Evolutionary conservation across 2,113 vertebrate genomes (phyloP), one percentile per base, ranked within the genome.

Genomic region (Oceanodroma tethys): DNA sequence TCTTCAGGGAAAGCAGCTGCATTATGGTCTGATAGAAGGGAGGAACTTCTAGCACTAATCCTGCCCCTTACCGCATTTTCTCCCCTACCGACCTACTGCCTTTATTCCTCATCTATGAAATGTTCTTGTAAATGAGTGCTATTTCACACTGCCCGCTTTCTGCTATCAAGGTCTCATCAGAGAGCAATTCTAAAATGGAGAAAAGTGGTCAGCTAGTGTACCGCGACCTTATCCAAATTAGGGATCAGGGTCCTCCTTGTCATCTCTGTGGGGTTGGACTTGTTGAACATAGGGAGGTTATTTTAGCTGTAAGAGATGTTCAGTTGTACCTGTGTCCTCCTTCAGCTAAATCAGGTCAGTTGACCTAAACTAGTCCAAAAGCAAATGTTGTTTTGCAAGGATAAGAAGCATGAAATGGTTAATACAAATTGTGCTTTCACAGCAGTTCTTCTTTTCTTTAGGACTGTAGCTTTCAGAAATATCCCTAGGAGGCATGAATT

Each of bases 81-180:
- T 74, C 38, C 40, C 21, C 16, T 94, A 29, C 55, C 18, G 43
- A 71, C 36, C 79, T 40, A 56, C 80, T 48, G 72, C 32, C 63
- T 88, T 93, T 93, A 71, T 83, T 86, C 59, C 50, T 94, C 42
- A 40, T 62, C 50, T 71, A 36, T 7, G 26, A 63, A 81, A 93
- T 52, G 32, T 13, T 86, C 86, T 89, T 89, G 63, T 62, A 91
- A 89, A 94, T 52, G 76, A 96, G 42, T 38, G 26, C n/a, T 84
- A 38, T 93, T 95, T 93, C 90, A 84, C 80, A 52, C 65, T 92
- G 75, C 45, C 86, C 2, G 15, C 75, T 90, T 94, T 62, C 75
- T 76, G 75, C 86, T 81, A 16, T 45, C 15, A 20, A 36, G 47
- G 36, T 29, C 80, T 89, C 92, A 86, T 88, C 91, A 70, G 83